Evolutionary conservation across 2,113 vertebrate genomes (phyloP).

Genomic region (Beaufortia kweichowensis): DNA sequence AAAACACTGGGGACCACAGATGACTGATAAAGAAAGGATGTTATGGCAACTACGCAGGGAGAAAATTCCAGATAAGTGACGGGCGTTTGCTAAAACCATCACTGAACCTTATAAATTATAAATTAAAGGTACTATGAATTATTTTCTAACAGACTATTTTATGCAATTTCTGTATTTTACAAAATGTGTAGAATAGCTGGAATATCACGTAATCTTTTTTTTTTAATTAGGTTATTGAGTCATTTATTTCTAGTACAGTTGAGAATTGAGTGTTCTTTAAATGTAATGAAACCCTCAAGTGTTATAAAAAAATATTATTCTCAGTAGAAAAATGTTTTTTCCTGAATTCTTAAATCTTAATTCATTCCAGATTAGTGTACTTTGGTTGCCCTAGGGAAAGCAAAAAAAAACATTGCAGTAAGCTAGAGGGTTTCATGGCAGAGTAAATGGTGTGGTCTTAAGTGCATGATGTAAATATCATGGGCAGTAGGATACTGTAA

Average conservation of each 20-base stretch:
- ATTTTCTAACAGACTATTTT: neutral
- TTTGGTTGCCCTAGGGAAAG: neutral
- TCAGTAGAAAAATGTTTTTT: neutral
- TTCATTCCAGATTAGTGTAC: slow-evolving; percentile 1
- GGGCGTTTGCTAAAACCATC: neutral
- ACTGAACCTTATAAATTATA: slow-evolving; percentile 9
- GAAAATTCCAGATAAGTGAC: slow-evolving; percentile 17
- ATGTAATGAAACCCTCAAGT: neutral
- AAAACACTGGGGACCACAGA: neutral
- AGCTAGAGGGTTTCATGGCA: slow-evolving; percentile 20
- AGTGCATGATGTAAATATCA: slow-evolving; percentile 59
- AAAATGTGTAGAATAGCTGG: neutral
- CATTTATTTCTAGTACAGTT: neutral
- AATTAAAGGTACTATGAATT: slow-evolving; percentile 33
- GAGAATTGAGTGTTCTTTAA: neutral
- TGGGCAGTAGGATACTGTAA: slow-evolving; percentile 56
- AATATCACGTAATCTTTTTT: no score
- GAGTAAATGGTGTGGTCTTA: slow-evolving; percentile 53
- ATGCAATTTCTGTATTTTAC: neutral
- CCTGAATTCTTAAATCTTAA: neutral
- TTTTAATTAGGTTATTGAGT: neutral
- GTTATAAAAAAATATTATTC: neutral
- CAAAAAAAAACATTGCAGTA: neutral
- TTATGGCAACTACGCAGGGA: slow-evolving; percentile 17
- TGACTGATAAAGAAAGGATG: neutral